These are phyloP conservation scores for Paralichthys olivaceus DNA, from an alignment of 2,113 vertebrate genomes.

Conservation along the genomic window DNA sequence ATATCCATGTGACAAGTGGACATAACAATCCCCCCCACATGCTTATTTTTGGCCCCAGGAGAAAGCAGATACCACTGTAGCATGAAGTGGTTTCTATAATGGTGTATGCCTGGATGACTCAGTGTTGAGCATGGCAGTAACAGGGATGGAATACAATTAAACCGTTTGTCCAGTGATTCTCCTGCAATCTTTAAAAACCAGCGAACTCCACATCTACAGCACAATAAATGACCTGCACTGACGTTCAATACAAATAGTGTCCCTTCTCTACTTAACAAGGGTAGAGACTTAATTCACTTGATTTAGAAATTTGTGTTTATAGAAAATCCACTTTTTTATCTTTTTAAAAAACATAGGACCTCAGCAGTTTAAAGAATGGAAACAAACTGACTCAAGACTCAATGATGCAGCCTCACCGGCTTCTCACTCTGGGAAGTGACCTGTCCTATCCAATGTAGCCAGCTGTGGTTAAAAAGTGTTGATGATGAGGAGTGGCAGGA, in stretches of 20 bases:
- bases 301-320: not conserved
- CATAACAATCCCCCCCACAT: constrained; percentile 64
- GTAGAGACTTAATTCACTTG: not conserved
- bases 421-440: no score
- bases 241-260: not conserved
- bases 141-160: constrained; percentile 36
- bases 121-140: constrained; percentile 31
- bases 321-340: not conserved
- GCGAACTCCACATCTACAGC: not conserved
- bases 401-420: no score
- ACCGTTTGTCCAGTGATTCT: constrained; percentile 26
- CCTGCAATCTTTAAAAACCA: not conserved
- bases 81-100: constrained; percentile 69
- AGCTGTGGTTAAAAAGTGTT: no score
- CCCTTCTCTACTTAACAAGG: not conserved
- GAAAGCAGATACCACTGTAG: constrained; percentile 74
- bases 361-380: no score
- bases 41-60: constrained; percentile 78
- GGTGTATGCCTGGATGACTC: constrained; percentile 54
- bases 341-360: no score
- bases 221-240: not conserved
- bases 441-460: no score
- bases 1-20: constrained; percentile 50
- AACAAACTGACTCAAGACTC: no score
- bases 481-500: no score